Evolutionary conservation across 2,113 vertebrate genomes (phyloP), one percentile per base, ranked within the genome.

Genomic region (Cyprinodon tularosa): DNA sequence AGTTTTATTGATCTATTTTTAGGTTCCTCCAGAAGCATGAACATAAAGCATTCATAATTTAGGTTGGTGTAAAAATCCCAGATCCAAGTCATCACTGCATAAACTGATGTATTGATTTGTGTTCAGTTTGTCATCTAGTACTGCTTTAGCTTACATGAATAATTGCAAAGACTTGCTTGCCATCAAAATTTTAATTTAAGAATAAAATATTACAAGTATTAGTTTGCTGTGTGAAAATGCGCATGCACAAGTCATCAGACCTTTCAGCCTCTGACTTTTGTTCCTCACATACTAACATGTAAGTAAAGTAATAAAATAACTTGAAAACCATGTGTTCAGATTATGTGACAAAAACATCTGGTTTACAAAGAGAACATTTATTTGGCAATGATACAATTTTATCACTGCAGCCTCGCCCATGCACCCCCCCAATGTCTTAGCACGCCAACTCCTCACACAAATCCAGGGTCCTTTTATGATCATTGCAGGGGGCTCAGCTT

Each of bases 401-500:
- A 85, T 77, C 59, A 68, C 29, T 50, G 17, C 45, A 74, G 15
- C 63, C 66, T 76, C 15, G 61, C 50, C 68, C 77, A 57, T 14
- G 59, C 62, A 73, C 78, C 69, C 78, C 78, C 14, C 50, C 80
- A 62, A 22, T 67, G 76, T 68, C 65, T 73, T 48, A 68, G 64
- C 72, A 70, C 37, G 7, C 85, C 76, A 62, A 38, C 53, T 76
- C 71, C 76, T 68, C 68, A 71, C 74, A 53, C 86, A 88, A 88
- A 90, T 89, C 81, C 74, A 76, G 62, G 67, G 83, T 90, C 60
- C 91, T 93, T 92, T 94, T 90, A 92, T 93, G 89, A 92, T 90
- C 80, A 86, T 83, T 89, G 91, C 89, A 91, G 92, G 91, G 88
- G 92, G 91, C 91, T 95, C 93, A 93, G 94, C 94, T 94, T 95